phyloP scores from a whole-genome alignment of 37 sponge, comb jelly and placozoan genomes.

The Theonella swinhoei region DNA sequence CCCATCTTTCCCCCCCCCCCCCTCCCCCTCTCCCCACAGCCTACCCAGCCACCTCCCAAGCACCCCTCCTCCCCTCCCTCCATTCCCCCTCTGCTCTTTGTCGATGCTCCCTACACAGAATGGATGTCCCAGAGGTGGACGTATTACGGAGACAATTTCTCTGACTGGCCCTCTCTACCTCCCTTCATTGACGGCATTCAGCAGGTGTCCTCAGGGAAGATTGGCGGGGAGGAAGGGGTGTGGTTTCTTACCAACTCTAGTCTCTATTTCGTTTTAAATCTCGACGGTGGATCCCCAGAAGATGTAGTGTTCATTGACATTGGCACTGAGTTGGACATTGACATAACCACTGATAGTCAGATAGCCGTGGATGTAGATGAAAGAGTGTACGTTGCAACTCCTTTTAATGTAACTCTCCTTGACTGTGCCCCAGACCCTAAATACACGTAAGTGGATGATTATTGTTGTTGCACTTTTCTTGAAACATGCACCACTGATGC shows the following conservation, averaged over 20 bases:
- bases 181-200: constrained; percentile 27
- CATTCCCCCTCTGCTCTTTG: constrained; percentile 23
- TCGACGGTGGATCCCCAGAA: background rate
- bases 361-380: constrained; percentile 11
- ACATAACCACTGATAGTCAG: constrained; percentile 1
- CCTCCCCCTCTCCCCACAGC: background rate
- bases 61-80: background rate
- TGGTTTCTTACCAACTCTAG: constrained; percentile 54
- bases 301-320: constrained; percentile 43
- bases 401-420: constrained; percentile 48
- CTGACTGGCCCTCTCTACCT: constrained; percentile 75
- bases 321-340: constrained; percentile 18
- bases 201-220: constrained; percentile 35
- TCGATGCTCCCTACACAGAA: constrained; percentile 77
- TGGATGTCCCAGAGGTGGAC: constrained; percentile 81
- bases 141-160: constrained; percentile 33
- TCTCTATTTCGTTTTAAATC: constrained; percentile 49
- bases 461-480: too few relatives aligned
- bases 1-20: constrained; percentile 1
- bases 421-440: constrained; percentile 38
- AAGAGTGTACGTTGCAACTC: constrained; percentile 44
- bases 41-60: background rate
- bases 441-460: background rate
- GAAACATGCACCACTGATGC: too few relatives aligned
- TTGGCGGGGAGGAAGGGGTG: constrained; percentile 26